These are phyloP conservation scores for Eleginops maclovinus DNA, from an alignment of 2,113 vertebrate species.

Conservation along the genomic window DNA sequence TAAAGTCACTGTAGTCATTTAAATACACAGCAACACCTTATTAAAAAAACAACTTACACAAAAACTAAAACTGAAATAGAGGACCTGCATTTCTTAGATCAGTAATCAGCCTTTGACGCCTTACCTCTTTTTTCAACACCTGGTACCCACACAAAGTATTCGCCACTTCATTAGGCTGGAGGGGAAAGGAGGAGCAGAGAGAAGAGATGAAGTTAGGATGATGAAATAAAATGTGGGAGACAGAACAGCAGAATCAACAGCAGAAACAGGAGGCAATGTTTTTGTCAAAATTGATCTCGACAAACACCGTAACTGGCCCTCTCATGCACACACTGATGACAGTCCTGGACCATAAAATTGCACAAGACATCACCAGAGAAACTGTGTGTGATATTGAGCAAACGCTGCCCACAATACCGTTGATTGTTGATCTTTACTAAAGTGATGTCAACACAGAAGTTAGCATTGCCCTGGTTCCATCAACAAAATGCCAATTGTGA, in stretches of 20 bases:
- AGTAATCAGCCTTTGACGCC: constrained; percentile 14
- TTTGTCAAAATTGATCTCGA: background rate
- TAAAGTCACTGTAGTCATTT: background rate
- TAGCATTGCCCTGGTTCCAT: no score
- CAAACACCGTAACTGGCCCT: background rate
- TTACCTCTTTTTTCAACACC: constrained; percentile 71
- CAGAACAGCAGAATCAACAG: background rate
- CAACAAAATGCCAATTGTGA: no score
- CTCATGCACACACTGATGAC: background rate
- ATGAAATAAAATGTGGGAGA: background rate
- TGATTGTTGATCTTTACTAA: background rate
- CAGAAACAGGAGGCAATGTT: background rate
- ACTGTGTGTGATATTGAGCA: background rate
- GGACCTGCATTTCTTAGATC: background rate
- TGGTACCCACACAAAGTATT: constrained; percentile 84
- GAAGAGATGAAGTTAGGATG: background rate
- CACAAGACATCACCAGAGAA: background rate
- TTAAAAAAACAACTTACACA: background rate
- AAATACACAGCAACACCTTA: background rate
- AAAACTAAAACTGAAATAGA: background rate
- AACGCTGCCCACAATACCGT: background rate
- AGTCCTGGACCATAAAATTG: background rate
- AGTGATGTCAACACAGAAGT: background rate
- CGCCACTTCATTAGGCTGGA: constrained; percentile 80
- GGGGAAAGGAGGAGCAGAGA: constrained; percentile 31